Percentiles rank a stretch among this genome's conserved stretches.
phyloP scores from a whole-genome alignment of 2,888 invertebrate species.

The Incurvaria masculella region DNA sequence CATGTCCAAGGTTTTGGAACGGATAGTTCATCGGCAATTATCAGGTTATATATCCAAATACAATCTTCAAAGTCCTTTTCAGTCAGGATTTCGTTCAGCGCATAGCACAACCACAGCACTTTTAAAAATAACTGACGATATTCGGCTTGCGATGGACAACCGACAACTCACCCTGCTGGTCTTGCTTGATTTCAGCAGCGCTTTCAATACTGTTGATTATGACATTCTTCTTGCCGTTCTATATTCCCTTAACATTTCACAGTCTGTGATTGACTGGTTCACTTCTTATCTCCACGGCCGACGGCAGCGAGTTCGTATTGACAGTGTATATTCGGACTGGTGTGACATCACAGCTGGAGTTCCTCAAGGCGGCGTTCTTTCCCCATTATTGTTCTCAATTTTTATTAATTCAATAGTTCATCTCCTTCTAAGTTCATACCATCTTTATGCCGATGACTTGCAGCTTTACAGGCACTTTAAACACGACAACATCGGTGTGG shows the following conservation, averaged over 20 bases:
- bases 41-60: neutral
- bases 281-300: constrained; percentile 4
- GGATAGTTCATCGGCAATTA: constrained; percentile 5
- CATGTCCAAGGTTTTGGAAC: constrained; percentile 11
- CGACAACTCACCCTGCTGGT: neutral
- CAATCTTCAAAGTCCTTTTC: constrained; percentile 4
- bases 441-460: constrained; percentile 7
- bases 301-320: neutral
- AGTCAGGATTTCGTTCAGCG: constrained; percentile 7
- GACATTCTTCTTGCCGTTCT: neutral
- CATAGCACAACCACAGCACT: constrained; percentile 10
- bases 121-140: constrained; percentile 6
- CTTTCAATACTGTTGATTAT: neutral
- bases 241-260: constrained; percentile 5
- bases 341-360: constrained; percentile 1
- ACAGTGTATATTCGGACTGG: constrained; percentile 2
- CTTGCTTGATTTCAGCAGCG: constrained; percentile 3
- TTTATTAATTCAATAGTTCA: constrained; percentile 1
- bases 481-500: too few species aligned
- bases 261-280: constrained; percentile 1
- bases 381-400: constrained; percentile 5
- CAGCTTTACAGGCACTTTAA: too few species aligned
- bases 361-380: constrained; percentile 5
- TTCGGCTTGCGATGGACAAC: constrained; percentile 1
- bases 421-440: neutral